These are phyloP conservation scores for Petrocephalus zakoni DNA, from an alignment of 2,113 vertebrate species.

Conservation along the genomic window DNA sequence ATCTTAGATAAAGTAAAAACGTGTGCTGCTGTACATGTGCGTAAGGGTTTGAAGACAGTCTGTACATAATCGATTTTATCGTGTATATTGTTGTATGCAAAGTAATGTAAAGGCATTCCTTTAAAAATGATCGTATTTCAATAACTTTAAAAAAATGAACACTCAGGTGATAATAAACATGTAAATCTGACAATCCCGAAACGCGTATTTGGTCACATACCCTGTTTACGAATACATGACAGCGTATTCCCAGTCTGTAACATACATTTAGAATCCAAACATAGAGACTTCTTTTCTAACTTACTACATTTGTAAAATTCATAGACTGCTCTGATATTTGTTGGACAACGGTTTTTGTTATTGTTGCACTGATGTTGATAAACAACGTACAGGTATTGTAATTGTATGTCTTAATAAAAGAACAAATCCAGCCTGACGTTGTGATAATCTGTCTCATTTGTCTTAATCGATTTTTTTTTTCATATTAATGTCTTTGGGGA, in stretches of 20 bases:
- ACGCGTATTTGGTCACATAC: background rate
- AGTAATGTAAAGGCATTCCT: constrained; percentile 4
- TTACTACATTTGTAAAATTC: background rate
- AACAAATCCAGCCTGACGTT: background rate
- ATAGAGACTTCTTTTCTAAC: background rate
- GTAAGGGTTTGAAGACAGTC: background rate
- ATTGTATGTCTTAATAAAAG: constrained; percentile 1
- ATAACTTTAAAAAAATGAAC: background rate
- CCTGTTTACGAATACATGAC: background rate
- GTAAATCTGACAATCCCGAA: background rate
- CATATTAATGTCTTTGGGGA: background rate
- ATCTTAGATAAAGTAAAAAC: background rate
- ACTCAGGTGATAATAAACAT: background rate
- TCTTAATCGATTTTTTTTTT: background rate
- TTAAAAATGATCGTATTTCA: background rate
- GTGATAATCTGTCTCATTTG: background rate
- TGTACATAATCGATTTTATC: background rate
- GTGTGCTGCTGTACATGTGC: background rate
- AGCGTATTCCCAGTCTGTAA: background rate
- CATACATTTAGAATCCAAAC: background rate
- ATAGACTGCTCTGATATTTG: background rate
- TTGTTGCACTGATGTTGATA: background rate
- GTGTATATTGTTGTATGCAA: background rate
- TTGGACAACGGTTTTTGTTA: background rate
- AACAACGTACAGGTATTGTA: background rate